Percentiles rank a stretch among this genome's conserved stretches.
phyloP scores from a whole-genome alignment of 2,888 invertebrate species.

The Neoascia interrupta region DNA sequence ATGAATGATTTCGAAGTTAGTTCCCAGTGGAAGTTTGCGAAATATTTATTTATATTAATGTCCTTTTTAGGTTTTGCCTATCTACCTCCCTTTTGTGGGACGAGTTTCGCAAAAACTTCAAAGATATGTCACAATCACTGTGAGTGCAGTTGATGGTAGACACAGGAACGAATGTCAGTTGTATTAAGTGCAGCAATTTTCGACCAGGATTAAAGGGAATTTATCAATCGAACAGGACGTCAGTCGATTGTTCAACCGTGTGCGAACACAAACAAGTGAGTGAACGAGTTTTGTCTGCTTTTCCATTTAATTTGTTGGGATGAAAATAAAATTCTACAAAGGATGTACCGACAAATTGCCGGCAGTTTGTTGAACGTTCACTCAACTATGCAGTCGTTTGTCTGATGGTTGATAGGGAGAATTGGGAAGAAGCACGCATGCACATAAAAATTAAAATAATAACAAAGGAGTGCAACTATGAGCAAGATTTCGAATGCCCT shows the following conservation, averaged over 20 bases:
- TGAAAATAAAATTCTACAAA: conserved; percentile 35
- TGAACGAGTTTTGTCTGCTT: background rate
- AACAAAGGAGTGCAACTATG: no score
- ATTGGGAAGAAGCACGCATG: no score
- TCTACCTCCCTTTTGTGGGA: background rate
- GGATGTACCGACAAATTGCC: conserved; percentile 38
- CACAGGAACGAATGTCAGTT: background rate
- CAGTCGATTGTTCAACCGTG: conserved; percentile 23
- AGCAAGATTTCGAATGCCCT: background rate
- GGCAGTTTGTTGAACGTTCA: conserved; percentile 22
- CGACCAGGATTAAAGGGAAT: conserved; percentile 53
- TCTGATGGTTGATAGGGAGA: conserved; percentile 15
- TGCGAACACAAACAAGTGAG: background rate
- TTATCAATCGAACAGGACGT: conserved; percentile 35
- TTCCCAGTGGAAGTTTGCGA: no score
- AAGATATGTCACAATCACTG: conserved; percentile 25
- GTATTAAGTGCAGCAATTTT: conserved; percentile 53
- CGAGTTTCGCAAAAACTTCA: conserved; percentile 18
- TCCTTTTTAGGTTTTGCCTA: background rate
- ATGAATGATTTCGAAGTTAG: conserved; percentile 31
- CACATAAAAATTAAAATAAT: no score
- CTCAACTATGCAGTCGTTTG: conserved; percentile 16
- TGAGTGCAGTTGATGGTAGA: conserved; percentile 22
- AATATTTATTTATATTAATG: no score
- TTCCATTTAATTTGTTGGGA: conserved; percentile 12